Evolutionary conservation across 1,140 invertebrate genomes (phyloP).

Genomic region (Diachasmimorpha longicaudata): DNA sequence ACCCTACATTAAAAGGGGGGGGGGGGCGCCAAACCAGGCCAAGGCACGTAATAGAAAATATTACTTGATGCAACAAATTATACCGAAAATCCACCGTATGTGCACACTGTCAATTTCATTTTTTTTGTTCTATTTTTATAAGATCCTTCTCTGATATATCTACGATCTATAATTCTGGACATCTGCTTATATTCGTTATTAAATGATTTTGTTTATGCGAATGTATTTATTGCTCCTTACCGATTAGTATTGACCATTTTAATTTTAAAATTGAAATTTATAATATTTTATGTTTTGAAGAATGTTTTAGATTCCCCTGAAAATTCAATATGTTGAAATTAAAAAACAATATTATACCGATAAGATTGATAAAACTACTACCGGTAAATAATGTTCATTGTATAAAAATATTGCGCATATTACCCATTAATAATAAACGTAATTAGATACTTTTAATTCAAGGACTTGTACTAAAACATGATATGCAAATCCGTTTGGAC

Average conservation of each 20-base stretch:
- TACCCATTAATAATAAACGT: slow-evolving; percentile 28
- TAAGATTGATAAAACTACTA: too few species aligned
- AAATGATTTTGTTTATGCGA: too few species aligned
- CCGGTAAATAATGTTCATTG: neutral
- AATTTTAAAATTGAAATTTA: too few species aligned
- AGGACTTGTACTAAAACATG: slow-evolving; percentile 21
- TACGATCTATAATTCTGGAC: too few species aligned
- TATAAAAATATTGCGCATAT: neutral
- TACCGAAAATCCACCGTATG: slow-evolving; percentile 13
- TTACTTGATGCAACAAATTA: slow-evolving; percentile 52
- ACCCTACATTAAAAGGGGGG: slow-evolving; percentile 8
- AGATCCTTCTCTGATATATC: neutral
- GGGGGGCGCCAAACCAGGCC: neutral
- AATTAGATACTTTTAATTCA: slow-evolving; percentile 44
- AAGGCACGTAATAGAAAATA: slow-evolving; percentile 54
- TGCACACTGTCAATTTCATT: neutral
- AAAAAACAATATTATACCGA: too few species aligned
- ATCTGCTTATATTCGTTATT: too few species aligned
- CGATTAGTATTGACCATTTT: neutral
- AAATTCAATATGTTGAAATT: too few species aligned
- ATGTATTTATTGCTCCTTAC: too few species aligned
- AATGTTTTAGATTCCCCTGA: too few species aligned
- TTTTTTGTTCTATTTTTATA: neutral
- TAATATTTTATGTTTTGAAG: too few species aligned
- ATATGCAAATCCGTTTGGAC: slow-evolving; percentile 63